Percentiles rank a stretch among this genome's conserved stretches.
phyloP scores from a whole-genome alignment of 2,113 vertebrate species.

The Brachyhypopomus occidentalis region DNA sequence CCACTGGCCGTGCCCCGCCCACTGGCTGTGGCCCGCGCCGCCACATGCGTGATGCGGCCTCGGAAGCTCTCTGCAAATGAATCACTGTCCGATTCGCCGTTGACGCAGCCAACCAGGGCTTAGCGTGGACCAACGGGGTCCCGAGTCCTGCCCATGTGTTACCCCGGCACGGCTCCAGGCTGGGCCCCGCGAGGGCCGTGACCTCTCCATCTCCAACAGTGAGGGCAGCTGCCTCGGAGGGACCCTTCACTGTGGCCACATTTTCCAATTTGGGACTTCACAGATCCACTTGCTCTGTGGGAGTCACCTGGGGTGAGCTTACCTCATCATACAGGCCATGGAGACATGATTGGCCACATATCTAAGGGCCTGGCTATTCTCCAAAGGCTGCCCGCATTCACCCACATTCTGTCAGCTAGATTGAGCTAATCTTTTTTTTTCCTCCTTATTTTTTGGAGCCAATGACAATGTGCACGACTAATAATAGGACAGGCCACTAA shows the following conservation, averaged over 20 bases:
- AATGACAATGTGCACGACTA: neutral
- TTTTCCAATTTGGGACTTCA: constrained; percentile 13
- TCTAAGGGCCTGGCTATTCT: neutral
- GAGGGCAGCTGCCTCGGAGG: constrained; percentile 20
- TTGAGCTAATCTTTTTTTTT: neutral
- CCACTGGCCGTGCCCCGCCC: neutral
- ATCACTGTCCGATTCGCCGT: neutral
- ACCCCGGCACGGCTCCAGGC: neutral
- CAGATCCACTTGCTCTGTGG: constrained; percentile 1
- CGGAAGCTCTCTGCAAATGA: neutral
- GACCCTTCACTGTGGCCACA: neutral
- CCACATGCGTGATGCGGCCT: neutral
- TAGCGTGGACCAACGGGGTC: neutral
- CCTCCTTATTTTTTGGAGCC: neutral
- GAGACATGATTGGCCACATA: neutral
- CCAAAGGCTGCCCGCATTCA: constrained; percentile 12
- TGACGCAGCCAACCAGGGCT: neutral
- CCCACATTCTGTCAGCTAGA: neutral
- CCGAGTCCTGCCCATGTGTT: constrained; percentile 23
- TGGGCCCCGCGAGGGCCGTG: constrained; percentile 7
- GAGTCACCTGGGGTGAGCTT: constrained; percentile 17
- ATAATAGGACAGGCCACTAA: neutral
- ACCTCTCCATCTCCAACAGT: constrained; percentile 24
- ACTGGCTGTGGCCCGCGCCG: neutral
- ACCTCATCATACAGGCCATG: neutral